phyloP scores from a whole-genome alignment of 2,113 vertebrate species.

The Campylomormyrus tamandua region DNA sequence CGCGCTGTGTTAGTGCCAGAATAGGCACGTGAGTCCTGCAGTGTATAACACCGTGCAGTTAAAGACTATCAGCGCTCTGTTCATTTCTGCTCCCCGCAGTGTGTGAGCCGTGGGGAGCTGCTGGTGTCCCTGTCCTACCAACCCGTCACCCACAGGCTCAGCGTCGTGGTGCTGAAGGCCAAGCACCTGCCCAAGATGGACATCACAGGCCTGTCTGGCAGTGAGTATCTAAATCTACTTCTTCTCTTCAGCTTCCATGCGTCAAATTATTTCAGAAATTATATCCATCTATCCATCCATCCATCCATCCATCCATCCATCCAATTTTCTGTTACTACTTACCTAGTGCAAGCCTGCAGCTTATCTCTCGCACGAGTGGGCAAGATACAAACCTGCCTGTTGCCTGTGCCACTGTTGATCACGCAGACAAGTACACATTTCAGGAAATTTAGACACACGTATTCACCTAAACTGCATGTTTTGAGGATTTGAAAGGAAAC shows the following conservation, averaged over 20 bases:
- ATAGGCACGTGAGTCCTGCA: not conserved
- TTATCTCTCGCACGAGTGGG: not conserved
- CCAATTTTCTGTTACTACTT: not conserved
- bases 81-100: conserved; percentile 54
- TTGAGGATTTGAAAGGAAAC: not conserved
- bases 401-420: not conserved
- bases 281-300: not conserved
- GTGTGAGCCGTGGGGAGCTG: conserved; percentile 80
- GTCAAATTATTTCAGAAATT: not conserved
- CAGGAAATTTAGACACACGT: not conserved
- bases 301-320: not conserved
- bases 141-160: conserved; percentile 88
- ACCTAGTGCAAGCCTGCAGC: not conserved
- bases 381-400: not conserved
- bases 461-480: not conserved
- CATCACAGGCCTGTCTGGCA: conserved; percentile 92
- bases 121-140: conserved; percentile 91
- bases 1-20: not conserved
- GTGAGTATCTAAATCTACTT: conserved; percentile 66
- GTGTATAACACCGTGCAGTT: not conserved
- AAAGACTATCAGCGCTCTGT: not conserved
- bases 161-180: conserved; percentile 92
- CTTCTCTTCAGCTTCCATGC: not conserved
- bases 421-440: not conserved
- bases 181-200: conserved; percentile 94